Conservation (phyloP, 1,140 invertebrate species). For the Drosophila hydei region DNA sequence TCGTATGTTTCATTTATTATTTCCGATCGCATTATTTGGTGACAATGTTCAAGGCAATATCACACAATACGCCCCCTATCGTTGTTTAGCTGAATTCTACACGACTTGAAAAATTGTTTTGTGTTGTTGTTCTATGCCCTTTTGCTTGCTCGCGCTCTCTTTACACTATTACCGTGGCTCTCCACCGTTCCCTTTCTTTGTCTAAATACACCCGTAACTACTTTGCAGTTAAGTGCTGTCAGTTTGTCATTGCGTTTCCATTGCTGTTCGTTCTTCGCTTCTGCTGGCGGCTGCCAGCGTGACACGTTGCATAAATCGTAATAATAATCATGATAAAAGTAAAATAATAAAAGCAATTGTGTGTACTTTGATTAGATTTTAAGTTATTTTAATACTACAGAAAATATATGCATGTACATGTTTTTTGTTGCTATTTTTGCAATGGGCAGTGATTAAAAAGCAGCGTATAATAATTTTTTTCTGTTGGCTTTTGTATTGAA, state of each 20-base stretch:
- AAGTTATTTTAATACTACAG: conserved; percentile 17
- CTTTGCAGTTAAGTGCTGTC: conserved; percentile 68
- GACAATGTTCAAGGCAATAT: conserved; percentile 33
- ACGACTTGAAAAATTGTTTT: conserved; percentile 10
- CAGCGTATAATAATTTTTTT: conserved; percentile 28
- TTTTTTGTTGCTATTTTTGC: conserved; percentile 20
- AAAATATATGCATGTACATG: conserved; percentile 8
- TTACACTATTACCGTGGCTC: neutral
- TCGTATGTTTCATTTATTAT: conserved; percentile 10
- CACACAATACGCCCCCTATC: conserved; percentile 58
- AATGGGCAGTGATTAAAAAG: conserved; percentile 18
- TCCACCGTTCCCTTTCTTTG: conserved; percentile 6
- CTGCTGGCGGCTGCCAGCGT: conserved; percentile 37
- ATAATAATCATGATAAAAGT: conserved; percentile 67
- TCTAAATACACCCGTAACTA: conserved; percentile 40
- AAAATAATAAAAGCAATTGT: conserved; percentile 25
- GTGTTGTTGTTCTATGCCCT: conserved; percentile 60
- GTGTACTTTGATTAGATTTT: conserved; percentile 63
- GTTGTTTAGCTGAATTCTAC: conserved; percentile 20
- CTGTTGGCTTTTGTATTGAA: conserved; percentile 46
- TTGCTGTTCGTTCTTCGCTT: conserved; percentile 45
- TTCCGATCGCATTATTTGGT: conserved; percentile 43
- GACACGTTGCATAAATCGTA: conserved; percentile 78
- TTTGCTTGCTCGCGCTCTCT: conserved; percentile 44
- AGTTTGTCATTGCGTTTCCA: conserved; percentile 70